Percentiles rank a stretch among this genome's conserved stretches.
Conservation (phyloP, 1,140 invertebrate species). For the Cydia strobilella region DNA sequence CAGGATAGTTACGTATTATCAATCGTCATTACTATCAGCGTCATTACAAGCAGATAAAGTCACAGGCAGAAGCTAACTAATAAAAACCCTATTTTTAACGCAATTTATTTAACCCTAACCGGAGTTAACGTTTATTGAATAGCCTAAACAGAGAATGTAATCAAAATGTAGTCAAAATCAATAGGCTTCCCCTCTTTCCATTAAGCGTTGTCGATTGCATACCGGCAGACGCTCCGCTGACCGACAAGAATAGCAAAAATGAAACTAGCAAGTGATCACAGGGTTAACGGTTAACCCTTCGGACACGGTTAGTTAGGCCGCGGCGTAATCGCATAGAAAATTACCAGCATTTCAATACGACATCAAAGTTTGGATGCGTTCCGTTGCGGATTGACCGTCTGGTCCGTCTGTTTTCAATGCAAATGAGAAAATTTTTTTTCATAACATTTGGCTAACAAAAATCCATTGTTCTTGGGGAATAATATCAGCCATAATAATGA, state of each 20-base stretch:
- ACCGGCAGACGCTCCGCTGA: slow-evolving; percentile 47
- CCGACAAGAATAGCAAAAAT: slow-evolving; percentile 67
- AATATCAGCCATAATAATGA: too few species aligned
- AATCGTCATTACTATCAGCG: too few species aligned
- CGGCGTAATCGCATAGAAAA: slow-evolving; percentile 64
- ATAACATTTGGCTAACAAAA: too few species aligned
- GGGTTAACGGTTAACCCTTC: slow-evolving; percentile 58
- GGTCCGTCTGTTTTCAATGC: too few species aligned
- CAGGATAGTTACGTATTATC: too few species aligned
- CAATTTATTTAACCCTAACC: not conserved
- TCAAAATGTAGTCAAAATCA: slow-evolving; percentile 25
- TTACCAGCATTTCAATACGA: slow-evolving; percentile 62
- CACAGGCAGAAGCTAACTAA: too few species aligned
- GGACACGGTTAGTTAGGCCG: slow-evolving; percentile 67
- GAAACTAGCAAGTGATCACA: slow-evolving; percentile 59
- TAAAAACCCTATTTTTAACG: too few species aligned
- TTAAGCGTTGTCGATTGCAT: slow-evolving; percentile 25
- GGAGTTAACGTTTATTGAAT: slow-evolving; percentile 8
- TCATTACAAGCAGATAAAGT: too few species aligned
- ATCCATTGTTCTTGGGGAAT: too few species aligned
- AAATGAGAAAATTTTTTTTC: too few species aligned
- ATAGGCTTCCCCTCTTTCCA: slow-evolving; percentile 19
- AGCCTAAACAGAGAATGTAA: not conserved
- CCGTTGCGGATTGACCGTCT: not conserved
- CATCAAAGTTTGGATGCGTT: slow-evolving; percentile 47